Evolutionary conservation across 2,888 invertebrate species (phyloP).

Genomic region (Macrosiphum euphorbiae): DNA sequence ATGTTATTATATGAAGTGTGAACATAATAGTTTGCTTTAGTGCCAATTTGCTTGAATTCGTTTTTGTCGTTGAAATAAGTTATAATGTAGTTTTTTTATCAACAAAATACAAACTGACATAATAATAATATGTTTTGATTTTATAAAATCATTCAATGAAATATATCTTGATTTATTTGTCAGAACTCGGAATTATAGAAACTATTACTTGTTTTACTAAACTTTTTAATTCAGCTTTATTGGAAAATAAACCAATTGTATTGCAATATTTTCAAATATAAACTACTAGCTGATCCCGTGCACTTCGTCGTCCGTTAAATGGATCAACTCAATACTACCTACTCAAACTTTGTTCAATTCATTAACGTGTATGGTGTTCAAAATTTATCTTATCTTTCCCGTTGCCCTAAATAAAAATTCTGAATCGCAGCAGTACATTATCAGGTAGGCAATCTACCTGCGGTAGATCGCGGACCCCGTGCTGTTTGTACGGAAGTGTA

Average conservation of each 20-base stretch:
- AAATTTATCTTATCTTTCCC: too few relatives aligned
- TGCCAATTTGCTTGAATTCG: not conserved
- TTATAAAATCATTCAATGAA: not conserved
- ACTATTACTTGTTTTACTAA: not conserved
- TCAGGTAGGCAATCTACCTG: too few relatives aligned
- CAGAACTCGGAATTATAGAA: not conserved
- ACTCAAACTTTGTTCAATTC: too few relatives aligned
- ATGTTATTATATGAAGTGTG: not conserved
- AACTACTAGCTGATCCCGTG: too few relatives aligned
- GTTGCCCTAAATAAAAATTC: too few relatives aligned
- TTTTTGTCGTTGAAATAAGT: not conserved
- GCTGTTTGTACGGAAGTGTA: too few relatives aligned
- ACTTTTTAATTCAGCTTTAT: not conserved
- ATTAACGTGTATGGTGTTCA: too few relatives aligned
- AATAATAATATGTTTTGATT: not conserved
- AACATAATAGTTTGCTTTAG: not conserved
- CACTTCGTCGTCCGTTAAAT: too few relatives aligned
- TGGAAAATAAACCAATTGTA: not conserved
- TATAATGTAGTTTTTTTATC: not conserved
- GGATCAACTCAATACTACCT: too few relatives aligned
- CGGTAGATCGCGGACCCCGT: too few relatives aligned
- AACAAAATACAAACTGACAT: not conserved
- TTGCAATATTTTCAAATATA: not conserved
- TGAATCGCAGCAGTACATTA: too few relatives aligned
- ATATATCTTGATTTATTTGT: not conserved